Conservation (phyloP, 2,888 invertebrate species). For the Brachypterus glaber region DNA sequence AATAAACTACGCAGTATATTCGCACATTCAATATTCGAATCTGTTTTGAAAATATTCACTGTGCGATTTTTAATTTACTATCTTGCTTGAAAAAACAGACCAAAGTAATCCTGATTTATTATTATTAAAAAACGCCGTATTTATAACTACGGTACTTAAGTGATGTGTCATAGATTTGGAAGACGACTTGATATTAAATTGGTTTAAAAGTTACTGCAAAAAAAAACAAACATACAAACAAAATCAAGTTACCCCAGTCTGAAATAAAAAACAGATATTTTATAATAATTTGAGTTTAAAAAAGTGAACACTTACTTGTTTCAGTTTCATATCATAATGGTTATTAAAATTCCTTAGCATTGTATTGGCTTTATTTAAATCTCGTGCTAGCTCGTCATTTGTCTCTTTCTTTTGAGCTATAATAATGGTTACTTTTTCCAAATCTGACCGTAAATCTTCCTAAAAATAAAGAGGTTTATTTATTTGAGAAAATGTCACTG, state of each 20-base stretch:
- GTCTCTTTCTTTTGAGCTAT: slow-evolving; percentile 35
- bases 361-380: slow-evolving; percentile 38
- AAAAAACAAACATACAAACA: slow-evolving; percentile 11
- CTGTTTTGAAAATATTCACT: too few relatives aligned
- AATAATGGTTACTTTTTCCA: slow-evolving; percentile 33
- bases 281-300: slow-evolving; percentile 3
- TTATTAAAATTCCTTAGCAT: slow-evolving; percentile 38
- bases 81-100: too few relatives aligned
- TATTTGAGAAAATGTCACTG: too few relatives aligned
- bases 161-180: too few relatives aligned
- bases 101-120: too few relatives aligned
- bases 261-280: slow-evolving; percentile 3
- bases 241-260: not conserved
- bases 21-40: too few relatives aligned
- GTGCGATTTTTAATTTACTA: too few relatives aligned
- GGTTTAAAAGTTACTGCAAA: slow-evolving; percentile 20
- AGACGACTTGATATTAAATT: too few relatives aligned
- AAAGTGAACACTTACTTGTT: slow-evolving; percentile 28
- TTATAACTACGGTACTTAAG: too few relatives aligned
- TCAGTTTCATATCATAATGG: slow-evolving; percentile 32
- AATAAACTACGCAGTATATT: too few relatives aligned
- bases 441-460: slow-evolving; percentile 33
- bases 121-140: too few relatives aligned
- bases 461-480: slow-evolving; percentile 17
- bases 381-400: slow-evolving; percentile 36